These are phyloP conservation scores for Craseonycteris thonglongyai DNA, from an alignment of 2,113 vertebrate species.

Conservation along the genomic window DNA sequence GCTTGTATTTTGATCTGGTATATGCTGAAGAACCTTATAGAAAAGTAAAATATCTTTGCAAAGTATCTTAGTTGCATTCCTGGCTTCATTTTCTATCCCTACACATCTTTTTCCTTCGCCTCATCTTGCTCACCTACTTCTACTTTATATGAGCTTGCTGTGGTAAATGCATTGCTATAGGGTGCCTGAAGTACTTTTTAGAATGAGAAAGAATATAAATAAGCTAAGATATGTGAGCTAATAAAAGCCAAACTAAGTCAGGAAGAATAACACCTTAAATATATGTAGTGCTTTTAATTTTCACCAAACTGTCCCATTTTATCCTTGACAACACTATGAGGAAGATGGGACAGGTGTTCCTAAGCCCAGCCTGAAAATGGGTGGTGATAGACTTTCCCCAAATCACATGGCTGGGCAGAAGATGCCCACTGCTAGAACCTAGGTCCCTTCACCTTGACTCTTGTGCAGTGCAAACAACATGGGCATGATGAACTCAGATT, in stretches of 20 bases:
- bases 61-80: not conserved
- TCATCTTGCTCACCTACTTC: constrained; percentile 5
- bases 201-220: constrained; percentile 48
- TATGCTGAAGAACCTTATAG: not conserved
- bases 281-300: not conserved
- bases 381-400: not conserved
- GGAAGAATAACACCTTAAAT: not conserved
- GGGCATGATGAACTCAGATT: not conserved
- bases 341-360: not conserved
- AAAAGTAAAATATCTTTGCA: constrained; percentile 1
- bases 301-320: not conserved
- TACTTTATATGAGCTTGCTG: constrained; percentile 38
- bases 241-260: constrained; percentile 6
- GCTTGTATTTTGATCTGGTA: not conserved
- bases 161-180: constrained; percentile 15
- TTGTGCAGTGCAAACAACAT: not conserved
- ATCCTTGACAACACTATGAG: not conserved
- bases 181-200: constrained; percentile 30
- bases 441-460: not conserved
- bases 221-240: constrained; percentile 23
- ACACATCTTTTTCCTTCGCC: not conserved
- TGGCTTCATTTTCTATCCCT: not conserved
- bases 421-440: not conserved
- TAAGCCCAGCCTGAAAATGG: not conserved
- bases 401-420: not conserved